Evolutionary conservation across 2,797 vertebrate species (phyloP), one percentile per base, ranked within the genome.

Genomic region (Pangasius mekongensis): DNA sequence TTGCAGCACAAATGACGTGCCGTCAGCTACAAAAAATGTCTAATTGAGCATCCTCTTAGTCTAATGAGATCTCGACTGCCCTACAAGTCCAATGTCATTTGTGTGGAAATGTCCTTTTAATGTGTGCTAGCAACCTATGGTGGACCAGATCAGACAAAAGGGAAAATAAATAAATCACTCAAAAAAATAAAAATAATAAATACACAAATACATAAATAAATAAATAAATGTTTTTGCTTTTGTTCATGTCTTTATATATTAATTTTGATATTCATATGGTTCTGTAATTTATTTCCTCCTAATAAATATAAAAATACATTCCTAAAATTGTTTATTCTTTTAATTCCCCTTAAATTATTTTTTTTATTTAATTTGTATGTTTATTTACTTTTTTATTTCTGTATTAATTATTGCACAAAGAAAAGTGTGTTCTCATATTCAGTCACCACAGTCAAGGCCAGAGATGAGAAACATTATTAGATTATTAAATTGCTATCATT

Each of bases 31-130:
- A 66, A 84, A 88, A 87, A 60, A 69, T 67, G 56, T 71, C 69
- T 89, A 87, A 91, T 78, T 52, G 71, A 85, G 88, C 64, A 52
- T 87, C 43, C 87, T 87, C 83, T 86, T 87, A 84, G 78, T 81
- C 64, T 91, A 89, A 92, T 87, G 87, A 87, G 87, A 85, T 86
- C 54, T 73, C 66, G 49, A 69, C 73, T 62, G 73, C 49, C 85
- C 47, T 47, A 73, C 52, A 69, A 78, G 83, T 24, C 81, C 60
- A 89, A 36, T 85, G 56, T 56, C 52, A 87, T 87, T 76, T 86
- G 24, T 67, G 67, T 74, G 66, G 67, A 85, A 82, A 91, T 86
- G 67, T 84, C 62, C 83, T 89, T 85, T 90, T 89, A 91, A 89
- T 52, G 86, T 52, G 66, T 85, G 81, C 66, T 64, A 62, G 54